Conservation (phyloP, 1,140 invertebrate genomes). For the Latrodectus geometricus region DNA sequence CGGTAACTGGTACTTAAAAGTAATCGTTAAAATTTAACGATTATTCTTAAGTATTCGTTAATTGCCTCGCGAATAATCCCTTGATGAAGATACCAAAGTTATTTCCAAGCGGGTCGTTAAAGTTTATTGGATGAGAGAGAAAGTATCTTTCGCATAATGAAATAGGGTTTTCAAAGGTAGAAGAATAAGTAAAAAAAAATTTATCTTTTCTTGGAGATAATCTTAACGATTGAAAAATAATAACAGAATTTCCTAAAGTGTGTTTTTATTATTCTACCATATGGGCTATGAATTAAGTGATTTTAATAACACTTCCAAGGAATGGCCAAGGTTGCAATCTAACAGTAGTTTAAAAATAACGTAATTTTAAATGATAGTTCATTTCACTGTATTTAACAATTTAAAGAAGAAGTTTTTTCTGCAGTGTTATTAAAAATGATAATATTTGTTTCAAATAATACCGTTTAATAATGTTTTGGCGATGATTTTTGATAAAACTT, state of each 20-base stretch:
- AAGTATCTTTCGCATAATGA: not conserved
- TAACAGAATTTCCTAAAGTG: not conserved
- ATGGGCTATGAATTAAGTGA: too few species aligned
- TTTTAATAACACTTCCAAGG: too few species aligned
- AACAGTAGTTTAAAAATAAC: too few species aligned
- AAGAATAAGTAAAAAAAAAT: not conserved
- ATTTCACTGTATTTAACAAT: too few species aligned
- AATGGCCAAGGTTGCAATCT: too few species aligned
- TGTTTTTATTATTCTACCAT: not conserved
- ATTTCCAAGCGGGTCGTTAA: not conserved
- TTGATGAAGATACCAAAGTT: not conserved
- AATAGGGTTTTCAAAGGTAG: not conserved
- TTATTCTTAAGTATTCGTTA: conserved; percentile 31
- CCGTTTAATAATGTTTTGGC: too few species aligned
- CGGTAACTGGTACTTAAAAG: not conserved
- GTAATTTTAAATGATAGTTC: too few species aligned
- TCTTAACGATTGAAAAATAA: not conserved
- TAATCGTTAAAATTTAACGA: conserved; percentile 21
- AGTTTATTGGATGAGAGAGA: not conserved
- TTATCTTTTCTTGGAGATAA: not conserved
- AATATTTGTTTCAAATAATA: too few species aligned
- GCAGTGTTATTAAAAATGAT: too few species aligned
- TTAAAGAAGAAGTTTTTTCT: too few species aligned
- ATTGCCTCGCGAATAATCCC: conserved; percentile 12
- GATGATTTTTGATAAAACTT: too few species aligned